Conservation (phyloP, 2,113 vertebrate genomes). For the Dolichotis patagonum region DNA sequence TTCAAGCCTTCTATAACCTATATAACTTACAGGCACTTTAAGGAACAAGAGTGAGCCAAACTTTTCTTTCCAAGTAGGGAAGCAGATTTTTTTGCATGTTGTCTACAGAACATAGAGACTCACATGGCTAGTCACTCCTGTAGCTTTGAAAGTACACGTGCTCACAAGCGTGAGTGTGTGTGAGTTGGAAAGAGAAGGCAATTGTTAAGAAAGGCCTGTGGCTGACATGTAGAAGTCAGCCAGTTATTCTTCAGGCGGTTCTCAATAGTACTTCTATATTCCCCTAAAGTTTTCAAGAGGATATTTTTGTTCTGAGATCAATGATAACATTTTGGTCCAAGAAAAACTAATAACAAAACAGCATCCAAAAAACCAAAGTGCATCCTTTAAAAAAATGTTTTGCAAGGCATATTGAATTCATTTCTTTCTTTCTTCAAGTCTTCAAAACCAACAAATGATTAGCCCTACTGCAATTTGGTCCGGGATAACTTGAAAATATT, state of each 20-base stretch:
- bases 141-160: not conserved
- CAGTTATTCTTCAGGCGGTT: not conserved
- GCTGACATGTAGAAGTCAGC: not conserved
- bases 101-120: not conserved
- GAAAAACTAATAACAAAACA: slow-evolving; percentile 43
- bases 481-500: not conserved
- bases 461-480: not conserved
- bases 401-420: not conserved
- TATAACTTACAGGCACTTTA: not conserved
- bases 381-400: not conserved
- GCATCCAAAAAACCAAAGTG: not conserved
- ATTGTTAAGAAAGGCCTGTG: not conserved
- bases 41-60: not conserved
- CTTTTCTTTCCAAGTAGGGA: not conserved
- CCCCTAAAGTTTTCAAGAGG: not conserved
- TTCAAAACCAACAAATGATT: slow-evolving; percentile 33
- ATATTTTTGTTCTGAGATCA: slow-evolving; percentile 40
- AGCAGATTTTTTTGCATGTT: not conserved
- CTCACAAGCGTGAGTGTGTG: not conserved
- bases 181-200: not conserved
- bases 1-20: not conserved
- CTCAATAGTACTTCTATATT: not conserved
- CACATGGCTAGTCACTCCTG: not conserved
- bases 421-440: not conserved
- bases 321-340: slow-evolving; percentile 22